Percentiles rank a stretch among this genome's conserved stretches.
Conservation (phyloP, 2,113 vertebrate species). For the Electrona antarctica region DNA sequence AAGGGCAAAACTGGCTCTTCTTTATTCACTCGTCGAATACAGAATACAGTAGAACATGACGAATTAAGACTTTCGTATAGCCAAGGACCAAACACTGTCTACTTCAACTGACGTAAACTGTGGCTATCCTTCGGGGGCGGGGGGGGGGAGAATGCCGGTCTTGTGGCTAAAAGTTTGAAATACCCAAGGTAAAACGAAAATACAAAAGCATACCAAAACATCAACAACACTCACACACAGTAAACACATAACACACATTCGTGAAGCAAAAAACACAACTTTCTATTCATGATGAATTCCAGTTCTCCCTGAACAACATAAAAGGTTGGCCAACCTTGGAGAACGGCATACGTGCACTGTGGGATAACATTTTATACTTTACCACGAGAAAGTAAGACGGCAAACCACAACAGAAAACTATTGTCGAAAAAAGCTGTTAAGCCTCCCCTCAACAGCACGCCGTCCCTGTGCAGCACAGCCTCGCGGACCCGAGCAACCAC, state of each 20-base stretch:
- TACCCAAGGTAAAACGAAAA: no score
- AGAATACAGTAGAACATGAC: background rate
- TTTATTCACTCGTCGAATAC: background rate
- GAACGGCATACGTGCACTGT: background rate
- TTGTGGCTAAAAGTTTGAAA: background rate
- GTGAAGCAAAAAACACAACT: background rate
- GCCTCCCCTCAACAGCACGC: background rate
- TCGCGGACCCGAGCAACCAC: background rate
- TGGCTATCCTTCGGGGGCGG: background rate
- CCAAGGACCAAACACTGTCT: no score
- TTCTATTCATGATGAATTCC: background rate
- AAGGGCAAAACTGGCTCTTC: background rate
- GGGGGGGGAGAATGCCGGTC: background rate
- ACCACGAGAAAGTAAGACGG: background rate
- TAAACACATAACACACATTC: no score
- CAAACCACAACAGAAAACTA: background rate
- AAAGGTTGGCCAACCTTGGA: background rate
- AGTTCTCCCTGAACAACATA: background rate
- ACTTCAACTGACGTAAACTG: background rate
- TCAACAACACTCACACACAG: no score
- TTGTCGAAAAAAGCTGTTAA: background rate
- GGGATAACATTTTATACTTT: background rate
- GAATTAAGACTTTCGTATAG: background rate
- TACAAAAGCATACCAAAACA: background rate
- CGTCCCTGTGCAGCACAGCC: background rate